Conservation (phyloP, 2,113 vertebrate genomes). For the Verasper variegatus region DNA sequence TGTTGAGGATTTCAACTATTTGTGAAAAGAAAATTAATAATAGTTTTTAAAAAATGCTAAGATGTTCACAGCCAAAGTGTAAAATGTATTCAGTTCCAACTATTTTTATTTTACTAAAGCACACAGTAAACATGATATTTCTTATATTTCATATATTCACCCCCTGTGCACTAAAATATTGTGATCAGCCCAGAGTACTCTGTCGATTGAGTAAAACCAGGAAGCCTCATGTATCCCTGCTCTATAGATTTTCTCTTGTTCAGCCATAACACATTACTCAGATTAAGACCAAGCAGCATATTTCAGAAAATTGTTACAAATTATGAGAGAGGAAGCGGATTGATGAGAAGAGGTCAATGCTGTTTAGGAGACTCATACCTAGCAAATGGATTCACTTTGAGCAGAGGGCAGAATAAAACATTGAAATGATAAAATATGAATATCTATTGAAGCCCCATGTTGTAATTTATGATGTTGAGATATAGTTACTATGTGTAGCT, state of each 20-base stretch:
- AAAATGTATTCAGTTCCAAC: neutral
- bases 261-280: conserved; percentile 25
- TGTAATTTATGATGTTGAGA: neutral
- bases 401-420: neutral
- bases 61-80: neutral
- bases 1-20: no score
- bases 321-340: neutral
- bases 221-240: conserved; percentile 1
- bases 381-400: neutral
- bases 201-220: neutral
- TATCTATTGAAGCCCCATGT: neutral
- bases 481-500: neutral
- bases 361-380: neutral
- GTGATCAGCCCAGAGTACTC: neutral
- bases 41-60: neutral
- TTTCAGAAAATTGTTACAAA: neutral
- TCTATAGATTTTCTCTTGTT: conserved; percentile 20
- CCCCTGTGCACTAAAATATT: neutral
- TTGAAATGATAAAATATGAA: neutral
- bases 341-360: neutral
- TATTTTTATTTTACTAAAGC: neutral
- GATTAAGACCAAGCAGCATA: conserved; percentile 32
- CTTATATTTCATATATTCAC: neutral
- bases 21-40: no score
- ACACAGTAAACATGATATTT: no score